phyloP scores from a whole-genome alignment of 2,888 invertebrate genomes.

The Selenia dentaria region DNA sequence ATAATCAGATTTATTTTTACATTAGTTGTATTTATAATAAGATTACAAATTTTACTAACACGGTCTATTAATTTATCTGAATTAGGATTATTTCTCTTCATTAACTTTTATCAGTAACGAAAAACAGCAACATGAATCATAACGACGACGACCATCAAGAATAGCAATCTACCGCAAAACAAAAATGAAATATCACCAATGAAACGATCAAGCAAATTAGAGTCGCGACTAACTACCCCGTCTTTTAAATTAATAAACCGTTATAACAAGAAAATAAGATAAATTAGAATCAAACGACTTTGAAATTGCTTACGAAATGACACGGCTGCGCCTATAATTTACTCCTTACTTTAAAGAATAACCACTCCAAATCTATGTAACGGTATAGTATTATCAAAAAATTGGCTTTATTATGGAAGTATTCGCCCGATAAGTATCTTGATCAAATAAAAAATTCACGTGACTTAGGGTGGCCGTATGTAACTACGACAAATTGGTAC shows the following conservation, averaged over 20 bases:
- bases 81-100: too few relatives aligned
- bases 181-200: constrained; percentile 30
- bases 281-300: constrained; percentile 72
- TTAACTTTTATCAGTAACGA: too few relatives aligned
- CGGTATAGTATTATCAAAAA: constrained; percentile 74
- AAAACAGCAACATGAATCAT: too few relatives aligned
- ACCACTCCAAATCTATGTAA: constrained; percentile 55
- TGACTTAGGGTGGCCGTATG: constrained; percentile 58
- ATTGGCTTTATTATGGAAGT: constrained; percentile 81
- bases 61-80: too few relatives aligned
- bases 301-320: constrained; percentile 74
- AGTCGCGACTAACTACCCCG: constrained; percentile 31
- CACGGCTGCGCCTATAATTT: constrained; percentile 70
- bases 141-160: too few relatives aligned
- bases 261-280: constrained; percentile 64
- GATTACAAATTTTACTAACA: too few relatives aligned
- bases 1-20: too few relatives aligned
- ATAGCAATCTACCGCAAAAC: constrained; percentile 31
- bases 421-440: constrained; percentile 72
- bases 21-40: too few relatives aligned
- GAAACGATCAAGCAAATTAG: constrained; percentile 38
- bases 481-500: constrained; percentile 69
- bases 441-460: constrained; percentile 80
- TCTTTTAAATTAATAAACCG: constrained; percentile 47
- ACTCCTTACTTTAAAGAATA: constrained; percentile 57